A percentile compares a stretch with the other conserved stretches of the same genome.
phyloP scores from a whole-genome alignment of 1,140 invertebrate species.

The Hyphantria cunea region DNA sequence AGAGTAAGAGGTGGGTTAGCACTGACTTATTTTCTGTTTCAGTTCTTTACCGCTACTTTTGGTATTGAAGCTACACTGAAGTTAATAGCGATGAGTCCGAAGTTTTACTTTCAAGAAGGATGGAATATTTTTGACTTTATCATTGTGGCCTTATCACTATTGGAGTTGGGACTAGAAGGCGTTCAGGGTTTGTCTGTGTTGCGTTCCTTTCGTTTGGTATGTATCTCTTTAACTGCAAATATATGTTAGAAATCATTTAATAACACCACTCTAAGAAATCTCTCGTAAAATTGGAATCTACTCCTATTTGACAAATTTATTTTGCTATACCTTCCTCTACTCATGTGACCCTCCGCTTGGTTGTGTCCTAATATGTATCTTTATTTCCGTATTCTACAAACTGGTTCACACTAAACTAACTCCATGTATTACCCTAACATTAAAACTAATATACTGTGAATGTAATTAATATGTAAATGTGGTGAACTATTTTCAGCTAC shows the following conservation, averaged over 20 bases:
- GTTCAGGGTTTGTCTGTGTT: slow-evolving; percentile 98
- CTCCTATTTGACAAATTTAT: neutral
- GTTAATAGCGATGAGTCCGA: slow-evolving; percentile 97
- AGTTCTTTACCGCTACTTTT: slow-evolving; percentile 99
- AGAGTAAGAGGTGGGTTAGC: no score
- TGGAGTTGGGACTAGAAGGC: slow-evolving; percentile 96
- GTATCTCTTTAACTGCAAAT: slow-evolving; percentile 58
- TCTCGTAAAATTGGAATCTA: neutral
- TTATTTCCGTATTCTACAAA: slow-evolving; percentile 10
- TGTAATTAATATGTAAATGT: slow-evolving; percentile 57
- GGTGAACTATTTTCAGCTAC: slow-evolving; percentile 88
- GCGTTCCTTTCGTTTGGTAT: slow-evolving; percentile 98
- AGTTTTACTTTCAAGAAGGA: slow-evolving; percentile 98
- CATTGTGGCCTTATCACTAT: slow-evolving; percentile 96
- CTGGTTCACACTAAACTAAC: slow-evolving; percentile 6
- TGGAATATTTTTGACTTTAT: slow-evolving; percentile 99
- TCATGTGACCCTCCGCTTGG: slow-evolving; percentile 14
- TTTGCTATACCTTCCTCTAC: slow-evolving; percentile 18
- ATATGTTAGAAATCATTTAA: neutral
- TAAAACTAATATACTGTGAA: slow-evolving; percentile 28
- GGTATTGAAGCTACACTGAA: slow-evolving; percentile 98
- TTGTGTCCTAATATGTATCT: slow-evolving; percentile 3
- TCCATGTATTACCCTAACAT: slow-evolving; percentile 11
- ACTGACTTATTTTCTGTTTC: slow-evolving; percentile 54
- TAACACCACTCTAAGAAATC: slow-evolving; percentile 7